phyloP scores from a whole-genome alignment of 2,113 vertebrate genomes.

The Toxostoma redivivum region DNA sequence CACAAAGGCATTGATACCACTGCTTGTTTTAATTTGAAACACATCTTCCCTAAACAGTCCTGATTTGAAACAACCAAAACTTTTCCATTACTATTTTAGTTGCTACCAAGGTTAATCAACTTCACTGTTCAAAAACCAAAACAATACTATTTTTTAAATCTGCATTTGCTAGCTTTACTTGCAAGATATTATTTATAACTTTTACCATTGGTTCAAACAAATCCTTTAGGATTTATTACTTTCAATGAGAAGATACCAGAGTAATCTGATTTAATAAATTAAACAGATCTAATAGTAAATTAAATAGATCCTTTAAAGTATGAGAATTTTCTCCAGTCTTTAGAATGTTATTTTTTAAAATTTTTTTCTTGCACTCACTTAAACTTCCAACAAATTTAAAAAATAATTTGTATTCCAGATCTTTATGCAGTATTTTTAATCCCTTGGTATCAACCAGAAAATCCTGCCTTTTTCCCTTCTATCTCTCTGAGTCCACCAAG shows the following conservation, averaged over 20 bases:
- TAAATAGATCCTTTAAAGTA: neutral
- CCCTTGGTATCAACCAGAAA: neutral
- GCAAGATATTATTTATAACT: neutral
- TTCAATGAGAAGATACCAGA: neutral
- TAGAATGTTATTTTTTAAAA: neutral
- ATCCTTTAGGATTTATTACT: neutral
- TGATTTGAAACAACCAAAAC: neutral
- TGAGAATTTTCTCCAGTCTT: neutral
- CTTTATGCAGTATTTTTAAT: neutral
- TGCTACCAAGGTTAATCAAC: neutral
- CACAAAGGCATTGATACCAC: neutral
- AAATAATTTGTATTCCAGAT: neutral
- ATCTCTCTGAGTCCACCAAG: neutral
- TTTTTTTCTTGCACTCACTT: neutral
- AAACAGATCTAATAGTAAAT: neutral
- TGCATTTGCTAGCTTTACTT: neutral
- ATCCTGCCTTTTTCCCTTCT: accelerated
- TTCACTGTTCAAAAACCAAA: neutral
- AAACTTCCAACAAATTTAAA: neutral
- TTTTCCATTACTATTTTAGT: neutral
- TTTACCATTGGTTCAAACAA: neutral
- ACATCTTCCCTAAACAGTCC: neutral
- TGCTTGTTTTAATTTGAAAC: neutral
- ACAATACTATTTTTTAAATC: neutral
- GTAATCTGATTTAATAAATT: neutral